Conservation (phyloP, 2,888 invertebrate species). For the Spicauda simplicius region DNA sequence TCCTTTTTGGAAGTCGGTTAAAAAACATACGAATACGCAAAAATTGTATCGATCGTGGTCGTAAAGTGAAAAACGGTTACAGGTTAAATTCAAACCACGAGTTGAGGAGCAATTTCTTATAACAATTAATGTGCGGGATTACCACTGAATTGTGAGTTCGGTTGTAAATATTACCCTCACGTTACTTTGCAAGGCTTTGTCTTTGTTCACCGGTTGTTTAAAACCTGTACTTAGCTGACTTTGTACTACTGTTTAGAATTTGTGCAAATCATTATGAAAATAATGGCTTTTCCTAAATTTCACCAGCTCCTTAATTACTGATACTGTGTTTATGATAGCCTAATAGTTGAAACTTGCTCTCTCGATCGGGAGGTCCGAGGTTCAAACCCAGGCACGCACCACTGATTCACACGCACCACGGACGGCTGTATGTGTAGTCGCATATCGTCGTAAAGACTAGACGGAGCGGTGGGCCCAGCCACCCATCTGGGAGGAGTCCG, state of each 20-base stretch:
- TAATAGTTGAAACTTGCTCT: too few relatives aligned
- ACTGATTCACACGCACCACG: too few relatives aligned
- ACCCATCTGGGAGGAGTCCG: too few relatives aligned
- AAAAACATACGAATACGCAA: too few relatives aligned
- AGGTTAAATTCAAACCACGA: conserved; percentile 18
- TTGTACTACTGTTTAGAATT: neutral
- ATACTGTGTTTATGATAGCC: neutral
- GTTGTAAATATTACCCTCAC: conserved; percentile 11
- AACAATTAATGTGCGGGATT: conserved; percentile 29
- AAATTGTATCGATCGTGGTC: neutral
- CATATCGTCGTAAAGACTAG: too few relatives aligned
- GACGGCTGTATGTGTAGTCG: too few relatives aligned
- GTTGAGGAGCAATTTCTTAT: conserved; percentile 25
- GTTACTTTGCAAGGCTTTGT: conserved; percentile 10
- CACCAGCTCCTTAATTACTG: neutral
- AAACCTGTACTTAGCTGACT: conserved; percentile 6
- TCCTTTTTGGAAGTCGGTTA: too few relatives aligned
- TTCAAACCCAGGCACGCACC: too few relatives aligned
- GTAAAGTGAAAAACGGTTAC: neutral
- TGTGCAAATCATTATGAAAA: neutral
- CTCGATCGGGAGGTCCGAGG: too few relatives aligned
- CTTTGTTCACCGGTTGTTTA: neutral
- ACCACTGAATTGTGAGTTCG: conserved; percentile 8
- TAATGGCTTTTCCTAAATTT: neutral
- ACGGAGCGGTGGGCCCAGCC: too few relatives aligned